Base-by-base conservation (phyloP, 53 echinoderm and acorn worm species). In the Temnopleurus reevesii region DNA sequence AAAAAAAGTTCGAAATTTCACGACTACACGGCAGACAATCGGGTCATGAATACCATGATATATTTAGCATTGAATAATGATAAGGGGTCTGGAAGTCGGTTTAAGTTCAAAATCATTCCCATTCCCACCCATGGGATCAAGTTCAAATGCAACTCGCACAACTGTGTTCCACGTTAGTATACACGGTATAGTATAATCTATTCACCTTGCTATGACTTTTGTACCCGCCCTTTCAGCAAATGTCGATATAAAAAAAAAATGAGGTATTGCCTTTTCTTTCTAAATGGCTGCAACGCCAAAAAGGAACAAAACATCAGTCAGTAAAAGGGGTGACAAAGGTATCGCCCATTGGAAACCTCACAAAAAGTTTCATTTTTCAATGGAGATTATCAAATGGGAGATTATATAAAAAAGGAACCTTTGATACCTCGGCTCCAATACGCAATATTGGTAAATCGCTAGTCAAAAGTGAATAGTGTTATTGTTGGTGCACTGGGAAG, bases 11-110 rank as follows among this genome's bases (percentile, higher is more conserved):
- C 21, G n/a, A n/a, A 19, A 71, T 41, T 71, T 9, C 7, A 41
- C 43, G 71, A 71, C 71, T 71, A 71, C 71, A 10, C 7, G 71
- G 41, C 41, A 71, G n/a, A 71, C 38, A 8, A 36, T 26, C 38
- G 12, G 71, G 71, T 71, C 41, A 38, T 30, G 21, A 18, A 71
- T n/a, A 43, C 41, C 71, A 71, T 71, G 71, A 71, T 71, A 71
- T 71, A 71, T 71, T 71, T 71, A 71, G 71, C 71, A 71, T 71
- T 36, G 71, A 71, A 71, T 71, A 71, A 19, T 71, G 71, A 71
- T 71, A 71, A 21, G 71, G 71, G 71, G 36, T 71, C 38, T 71
- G 71, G 10, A 71, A 71, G 71, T 71, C 71, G 71, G 71, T 71
- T 71, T 71, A n/a, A 71, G 71, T 41, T 71, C n/a, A 71, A 71